Base-by-base conservation (phyloP, 2,797 vertebrate genomes). In the Enteromius argenteus region DNA sequence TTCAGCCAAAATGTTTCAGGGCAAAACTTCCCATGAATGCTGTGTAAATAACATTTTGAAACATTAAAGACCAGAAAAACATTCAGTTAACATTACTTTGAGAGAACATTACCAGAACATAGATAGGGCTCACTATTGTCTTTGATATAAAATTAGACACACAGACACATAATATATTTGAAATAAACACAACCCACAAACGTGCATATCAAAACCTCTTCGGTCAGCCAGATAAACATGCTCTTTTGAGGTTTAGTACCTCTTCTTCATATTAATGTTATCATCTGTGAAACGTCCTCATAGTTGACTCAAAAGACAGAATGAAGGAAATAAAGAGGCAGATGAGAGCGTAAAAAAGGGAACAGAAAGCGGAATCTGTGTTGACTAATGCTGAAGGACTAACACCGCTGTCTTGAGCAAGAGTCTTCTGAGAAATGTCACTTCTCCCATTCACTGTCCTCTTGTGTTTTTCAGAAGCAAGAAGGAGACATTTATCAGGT, bases 401-500 rank as follows among this genome's bases (percentile, higher is more conserved):
- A 58, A 60, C 8, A 9, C 11, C 27, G 3, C 21, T 30, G 35
- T 7, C 15, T 71, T 84, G 42, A 76, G 81, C 73, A 62, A 79
- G 35, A 49, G 42, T 69, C 19, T 15, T 39, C 14, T 60, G 10
- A 81, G 19, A 49, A 42, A 15, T 7, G 5, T 15, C 27, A 62
- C 27, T 62, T 62, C 60, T 27, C 3, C 23, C 60, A 30, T 62
- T 66, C 11, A 30, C 49, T 30, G 32, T 80, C 19, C 21, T 46
- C 32, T 76, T 76, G 53, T 53, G 13, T 84, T 53, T 78, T 44
- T 80, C 21, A 81, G 81, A 84, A 72, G 51, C 2, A 10, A 51
- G 66, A 49, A 1, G 91, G 88, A 79, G 89, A 90, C 83, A 89
- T 94, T 86, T 95, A 95, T 73, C 87, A 87, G 91, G 95, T 95